Evolutionary conservation across 1,140 invertebrate genomes (phyloP).

Genomic region (Listronotus bonariensis): DNA sequence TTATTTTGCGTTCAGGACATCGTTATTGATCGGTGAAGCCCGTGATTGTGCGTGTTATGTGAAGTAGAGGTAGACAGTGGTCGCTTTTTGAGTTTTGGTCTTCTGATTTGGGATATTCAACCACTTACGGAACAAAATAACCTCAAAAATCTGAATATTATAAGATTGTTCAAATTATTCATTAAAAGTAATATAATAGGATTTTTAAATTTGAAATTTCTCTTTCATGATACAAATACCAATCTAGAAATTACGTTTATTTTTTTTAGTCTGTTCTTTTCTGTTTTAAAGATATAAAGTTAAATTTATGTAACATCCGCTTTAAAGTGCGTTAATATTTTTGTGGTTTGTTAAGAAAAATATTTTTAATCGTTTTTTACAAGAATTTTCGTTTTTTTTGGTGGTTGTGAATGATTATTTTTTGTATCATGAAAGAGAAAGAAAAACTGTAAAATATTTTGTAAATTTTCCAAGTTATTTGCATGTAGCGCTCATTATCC

Average conservation of each 20-base stretch:
- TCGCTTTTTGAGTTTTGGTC: too few relatives aligned
- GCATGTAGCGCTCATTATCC: slow-evolving; percentile 34
- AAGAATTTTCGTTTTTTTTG: slow-evolving; percentile 6
- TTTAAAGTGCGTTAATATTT: too few relatives aligned
- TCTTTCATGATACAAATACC: slow-evolving; percentile 1
- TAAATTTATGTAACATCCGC: background rate
- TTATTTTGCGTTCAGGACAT: background rate
- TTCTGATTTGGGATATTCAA: too few relatives aligned
- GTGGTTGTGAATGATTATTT: background rate
- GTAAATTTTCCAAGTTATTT: slow-evolving; percentile 30
- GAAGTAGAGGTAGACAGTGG: too few relatives aligned
- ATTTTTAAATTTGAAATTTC: slow-evolving; percentile 25
- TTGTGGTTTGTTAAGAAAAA: background rate
- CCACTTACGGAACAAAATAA: background rate
- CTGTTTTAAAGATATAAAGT: background rate
- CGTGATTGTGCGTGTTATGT: too few relatives aligned
- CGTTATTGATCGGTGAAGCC: background rate
- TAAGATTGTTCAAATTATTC: slow-evolving; percentile 31
- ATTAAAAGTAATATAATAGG: slow-evolving; percentile 32
- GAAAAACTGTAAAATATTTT: slow-evolving; percentile 19
- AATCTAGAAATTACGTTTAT: slow-evolving; percentile 4
- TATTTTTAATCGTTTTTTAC: background rate
- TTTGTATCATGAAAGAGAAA: slow-evolving; percentile 8
- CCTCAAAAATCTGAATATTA: slow-evolving; percentile 13
- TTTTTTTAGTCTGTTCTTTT: slow-evolving; percentile 4